Base-by-base conservation (phyloP, 2,888 invertebrate species). In the Amblyjoppa proteus region DNA sequence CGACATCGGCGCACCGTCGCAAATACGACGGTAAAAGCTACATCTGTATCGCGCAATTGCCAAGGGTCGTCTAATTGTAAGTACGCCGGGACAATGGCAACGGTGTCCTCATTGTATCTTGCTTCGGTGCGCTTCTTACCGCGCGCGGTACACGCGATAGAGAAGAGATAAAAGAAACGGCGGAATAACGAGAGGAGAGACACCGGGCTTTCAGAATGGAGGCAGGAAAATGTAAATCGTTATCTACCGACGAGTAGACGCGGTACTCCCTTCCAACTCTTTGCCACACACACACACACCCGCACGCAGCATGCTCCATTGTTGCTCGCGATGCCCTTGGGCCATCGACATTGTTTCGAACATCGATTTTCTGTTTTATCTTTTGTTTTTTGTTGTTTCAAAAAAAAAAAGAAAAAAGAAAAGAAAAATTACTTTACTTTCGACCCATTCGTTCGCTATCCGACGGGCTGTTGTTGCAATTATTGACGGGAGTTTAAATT, bases 201-300 rank as follows among this genome's bases (percentile, higher is more conserved):
- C 66, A 56, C 31, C 70, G 45, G 31, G 41, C 34, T 7, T 41
- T 45, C 13, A n/a, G 61, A 53, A 28, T 38, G 41, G 31, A 68
- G 20, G 45, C 75, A 51, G 71, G 77, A 81, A 81, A 81, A 84
- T 84, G 77, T 81, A 64, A 77, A 81, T 78, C 77, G 74, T 84
- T 78, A 81, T 77, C 76, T 77, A 78, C 58, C 69, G 49, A 66
- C 58, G 58, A 77, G 68, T 66, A 51, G 38, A 49, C 45, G 58
- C 66, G 74, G 58, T 75, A 49, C 71, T 77, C 53, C 58, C 56
- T 56, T 20, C 64, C 34, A 11, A 71, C 49, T 49, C 38, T 31
- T 11, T 28, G 25, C 45, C 56, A 45, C 45, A 51, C 77, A 77
- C 61, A 81, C 49, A 28, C 31, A 3, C 16, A 16, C 45, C 16